These are phyloP conservation scores for Pituophis catenifer DNA, from an alignment of 2,113 vertebrate genomes.

Conservation along the genomic window DNA sequence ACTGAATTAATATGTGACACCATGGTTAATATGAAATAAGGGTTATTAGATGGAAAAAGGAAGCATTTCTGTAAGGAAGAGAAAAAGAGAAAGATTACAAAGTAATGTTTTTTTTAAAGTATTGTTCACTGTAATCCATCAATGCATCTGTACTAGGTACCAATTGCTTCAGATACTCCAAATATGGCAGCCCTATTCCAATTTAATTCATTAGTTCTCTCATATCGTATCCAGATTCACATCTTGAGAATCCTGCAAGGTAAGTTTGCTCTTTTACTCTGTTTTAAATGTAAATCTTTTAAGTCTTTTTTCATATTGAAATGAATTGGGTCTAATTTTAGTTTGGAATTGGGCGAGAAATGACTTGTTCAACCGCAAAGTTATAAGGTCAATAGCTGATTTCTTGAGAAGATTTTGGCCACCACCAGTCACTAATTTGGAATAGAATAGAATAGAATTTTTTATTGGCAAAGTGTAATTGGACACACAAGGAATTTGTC, in stretches of 20 bases:
- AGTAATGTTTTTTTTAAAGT: not conserved
- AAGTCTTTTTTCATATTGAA: not conserved
- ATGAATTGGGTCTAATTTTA: slow-evolving; percentile 44
- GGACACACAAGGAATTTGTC: no score
- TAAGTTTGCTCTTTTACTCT: not conserved
- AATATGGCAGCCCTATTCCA: not conserved
- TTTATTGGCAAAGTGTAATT: no score
- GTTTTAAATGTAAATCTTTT: not conserved
- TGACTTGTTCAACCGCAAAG: slow-evolving; percentile 49
- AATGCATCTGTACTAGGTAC: not conserved
- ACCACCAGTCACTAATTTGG: not conserved
- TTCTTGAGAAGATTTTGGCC: slow-evolving; percentile 22
- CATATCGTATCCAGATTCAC: not conserved
- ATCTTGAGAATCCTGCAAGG: not conserved
- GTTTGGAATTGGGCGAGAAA: slow-evolving; percentile 25
- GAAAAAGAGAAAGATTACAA: not conserved
- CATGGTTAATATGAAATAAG: not conserved
- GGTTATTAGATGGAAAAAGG: not conserved
- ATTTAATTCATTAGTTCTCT: not conserved
- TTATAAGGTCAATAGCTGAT: slow-evolving; percentile 32
- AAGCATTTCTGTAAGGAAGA: not conserved
- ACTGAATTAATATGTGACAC: not conserved
- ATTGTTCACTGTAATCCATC: not conserved
- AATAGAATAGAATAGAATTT: no score
- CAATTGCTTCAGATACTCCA: not conserved